Evolutionary conservation across 2,113 vertebrate species (phyloP).

Genomic region (Myrmecobius fasciatus): DNA sequence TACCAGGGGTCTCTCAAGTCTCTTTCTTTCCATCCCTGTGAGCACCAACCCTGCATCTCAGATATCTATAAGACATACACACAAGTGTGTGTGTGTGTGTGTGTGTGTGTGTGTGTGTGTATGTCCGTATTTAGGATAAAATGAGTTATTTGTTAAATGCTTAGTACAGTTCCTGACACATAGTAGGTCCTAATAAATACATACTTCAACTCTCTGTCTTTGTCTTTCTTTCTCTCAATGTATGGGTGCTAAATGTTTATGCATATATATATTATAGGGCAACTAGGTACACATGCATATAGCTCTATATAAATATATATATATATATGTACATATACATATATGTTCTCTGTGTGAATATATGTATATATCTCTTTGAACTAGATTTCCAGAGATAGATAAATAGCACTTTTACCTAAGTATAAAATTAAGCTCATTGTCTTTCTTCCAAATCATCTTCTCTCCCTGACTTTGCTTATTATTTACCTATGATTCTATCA

Average conservation of each 20-base stretch:
- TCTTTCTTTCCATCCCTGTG: background rate
- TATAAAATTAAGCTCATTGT: background rate
- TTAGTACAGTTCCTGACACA: background rate
- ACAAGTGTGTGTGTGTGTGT: background rate
- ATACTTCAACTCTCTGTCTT: background rate
- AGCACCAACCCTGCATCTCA: background rate
- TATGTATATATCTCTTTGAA: background rate
- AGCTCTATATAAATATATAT: background rate
- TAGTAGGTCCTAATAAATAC: background rate
- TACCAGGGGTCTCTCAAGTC: background rate
- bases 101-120: background rate
- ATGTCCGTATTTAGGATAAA: background rate
- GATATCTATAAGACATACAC: background rate
- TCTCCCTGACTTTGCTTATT: background rate
- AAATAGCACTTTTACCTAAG: background rate
- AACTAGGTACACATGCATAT: background rate
- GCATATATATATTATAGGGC: background rate
- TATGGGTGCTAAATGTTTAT: too few relatives aligned
- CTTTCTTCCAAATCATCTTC: background rate
- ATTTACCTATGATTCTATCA: background rate
- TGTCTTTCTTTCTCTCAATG: background rate
- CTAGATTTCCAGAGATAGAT: background rate
- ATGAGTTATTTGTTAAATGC: background rate
- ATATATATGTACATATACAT: background rate
- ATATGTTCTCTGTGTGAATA: background rate